phyloP scores from a whole-genome alignment of 2,888 invertebrate genomes.

The Odontocolon sp. region DNA sequence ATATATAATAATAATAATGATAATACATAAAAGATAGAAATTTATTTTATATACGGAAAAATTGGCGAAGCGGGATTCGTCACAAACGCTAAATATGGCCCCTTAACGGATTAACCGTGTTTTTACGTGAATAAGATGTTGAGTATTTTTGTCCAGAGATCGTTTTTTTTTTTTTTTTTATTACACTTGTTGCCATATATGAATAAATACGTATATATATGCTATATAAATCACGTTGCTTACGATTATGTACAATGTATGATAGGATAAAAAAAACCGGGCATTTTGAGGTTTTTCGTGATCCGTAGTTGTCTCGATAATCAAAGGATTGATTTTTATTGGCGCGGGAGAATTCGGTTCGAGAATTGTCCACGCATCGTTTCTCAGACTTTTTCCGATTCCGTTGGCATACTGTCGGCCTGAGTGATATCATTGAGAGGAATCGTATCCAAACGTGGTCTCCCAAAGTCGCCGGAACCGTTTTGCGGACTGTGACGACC shows the following conservation, averaged over 20 bases:
- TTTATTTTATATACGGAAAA: constrained; percentile 70
- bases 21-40: constrained; percentile 62
- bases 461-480: constrained; percentile 71
- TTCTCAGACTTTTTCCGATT: constrained; percentile 75
- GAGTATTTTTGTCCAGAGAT: constrained; percentile 66
- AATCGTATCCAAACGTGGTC: constrained; percentile 81
- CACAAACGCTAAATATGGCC: background rate
- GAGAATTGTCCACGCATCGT: background rate
- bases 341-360: background rate
- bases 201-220: constrained; percentile 65
- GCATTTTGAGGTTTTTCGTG: background rate
- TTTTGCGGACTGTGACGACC: constrained; percentile 76
- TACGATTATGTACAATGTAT: constrained; percentile 20
- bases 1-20: constrained; percentile 24
- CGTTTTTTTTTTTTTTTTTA: constrained; percentile 68
- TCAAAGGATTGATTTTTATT: background rate
- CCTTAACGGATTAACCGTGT: constrained; percentile 6
- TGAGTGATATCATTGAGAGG: constrained; percentile 85
- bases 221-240: constrained; percentile 50
- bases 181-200: constrained; percentile 65
- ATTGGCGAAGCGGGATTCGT: constrained; percentile 20
- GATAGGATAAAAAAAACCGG: background rate
- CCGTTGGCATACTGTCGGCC: constrained; percentile 84
- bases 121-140: constrained; percentile 57
- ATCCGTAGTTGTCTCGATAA: background rate